A percentile compares a stretch with the other conserved stretches of the same genome.
These are phyloP conservation scores for Mesoligia furuncula DNA, from an alignment of 2,888 invertebrate genomes.

Conservation along the genomic window DNA sequence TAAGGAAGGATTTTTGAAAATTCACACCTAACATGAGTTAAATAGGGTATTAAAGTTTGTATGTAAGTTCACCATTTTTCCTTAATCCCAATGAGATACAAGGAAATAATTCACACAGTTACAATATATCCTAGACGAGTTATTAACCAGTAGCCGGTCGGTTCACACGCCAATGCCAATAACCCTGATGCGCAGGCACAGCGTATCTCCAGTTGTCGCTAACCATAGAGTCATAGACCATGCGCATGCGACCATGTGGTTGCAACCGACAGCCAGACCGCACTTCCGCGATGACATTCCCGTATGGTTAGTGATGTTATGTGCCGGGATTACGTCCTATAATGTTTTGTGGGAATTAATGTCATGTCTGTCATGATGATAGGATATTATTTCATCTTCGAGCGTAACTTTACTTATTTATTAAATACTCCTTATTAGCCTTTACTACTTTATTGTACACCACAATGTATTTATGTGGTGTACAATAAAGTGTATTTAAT, in stretches of 20 bases:
- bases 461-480: too few relatives aligned
- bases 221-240: slow-evolving; percentile 41
- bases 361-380: not conserved
- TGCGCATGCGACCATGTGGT: slow-evolving; percentile 49
- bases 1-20: too few relatives aligned
- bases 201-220: slow-evolving; percentile 47
- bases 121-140: slow-evolving; percentile 21
- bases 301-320: slow-evolving; percentile 25
- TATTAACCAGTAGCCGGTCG: slow-evolving; percentile 8
- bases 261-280: slow-evolving; percentile 49
- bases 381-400: not conserved
- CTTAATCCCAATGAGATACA: not conserved
- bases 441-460: too few relatives aligned
- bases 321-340: slow-evolving; percentile 14
- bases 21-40: too few relatives aligned
- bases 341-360: slow-evolving; percentile 5
- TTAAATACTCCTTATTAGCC: too few relatives aligned
- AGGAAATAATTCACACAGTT: slow-evolving; percentile 14
- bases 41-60: too few relatives aligned
- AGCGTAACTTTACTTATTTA: not conserved
- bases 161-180: slow-evolving; percentile 61
- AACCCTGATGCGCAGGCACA: slow-evolving; percentile 58
- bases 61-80: too few relatives aligned
- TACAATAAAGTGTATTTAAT: too few relatives aligned
- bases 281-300: slow-evolving; percentile 64